phyloP scores from a whole-genome alignment of 1,140 invertebrate genomes.

The Oscheius sp. region DNA sequence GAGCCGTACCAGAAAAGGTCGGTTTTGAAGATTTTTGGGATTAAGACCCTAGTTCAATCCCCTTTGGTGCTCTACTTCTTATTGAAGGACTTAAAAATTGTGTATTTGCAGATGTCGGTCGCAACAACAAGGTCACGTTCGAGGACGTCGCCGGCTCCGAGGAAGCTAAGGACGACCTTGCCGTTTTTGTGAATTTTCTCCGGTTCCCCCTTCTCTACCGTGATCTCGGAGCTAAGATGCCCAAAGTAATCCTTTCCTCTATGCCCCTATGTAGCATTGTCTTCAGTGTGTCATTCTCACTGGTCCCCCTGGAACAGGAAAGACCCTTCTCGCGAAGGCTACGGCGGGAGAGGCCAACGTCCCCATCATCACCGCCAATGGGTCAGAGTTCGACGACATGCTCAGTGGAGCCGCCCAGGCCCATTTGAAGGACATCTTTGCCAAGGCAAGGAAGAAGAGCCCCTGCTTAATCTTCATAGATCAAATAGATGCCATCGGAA shows the following conservation, averaged over 20 bases:
- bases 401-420: slow-evolving; percentile 99
- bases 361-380: slow-evolving; percentile 93
- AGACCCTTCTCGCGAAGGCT: slow-evolving; percentile 94
- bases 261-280: background rate
- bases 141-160: slow-evolving; percentile 99
- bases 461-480: slow-evolving; percentile 99
- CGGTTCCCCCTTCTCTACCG: slow-evolving; percentile 98
- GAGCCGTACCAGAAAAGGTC: too few relatives aligned
- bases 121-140: slow-evolving; percentile 82
- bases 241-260: slow-evolving; percentile 67
- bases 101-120: too few relatives aligned
- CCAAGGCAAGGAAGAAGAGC: slow-evolving; percentile 91
- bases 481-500: slow-evolving; percentile 98
- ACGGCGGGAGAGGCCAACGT: slow-evolving; percentile 99
- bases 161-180: slow-evolving; percentile 99
- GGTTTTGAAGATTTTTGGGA: too few relatives aligned
- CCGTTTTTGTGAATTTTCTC: slow-evolving; percentile 99
- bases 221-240: slow-evolving; percentile 96
- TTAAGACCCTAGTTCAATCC: too few relatives aligned
- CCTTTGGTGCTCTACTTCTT: too few relatives aligned
- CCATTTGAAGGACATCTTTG: slow-evolving; percentile 94
- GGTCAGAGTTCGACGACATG: slow-evolving; percentile 96
- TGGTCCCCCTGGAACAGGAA: slow-evolving; percentile 92
- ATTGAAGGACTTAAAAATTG: too few relatives aligned
- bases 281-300: slow-evolving; percentile 65